Evolutionary conservation across 1,140 invertebrate species (phyloP).

Genomic region (Trichoplusia ni): DNA sequence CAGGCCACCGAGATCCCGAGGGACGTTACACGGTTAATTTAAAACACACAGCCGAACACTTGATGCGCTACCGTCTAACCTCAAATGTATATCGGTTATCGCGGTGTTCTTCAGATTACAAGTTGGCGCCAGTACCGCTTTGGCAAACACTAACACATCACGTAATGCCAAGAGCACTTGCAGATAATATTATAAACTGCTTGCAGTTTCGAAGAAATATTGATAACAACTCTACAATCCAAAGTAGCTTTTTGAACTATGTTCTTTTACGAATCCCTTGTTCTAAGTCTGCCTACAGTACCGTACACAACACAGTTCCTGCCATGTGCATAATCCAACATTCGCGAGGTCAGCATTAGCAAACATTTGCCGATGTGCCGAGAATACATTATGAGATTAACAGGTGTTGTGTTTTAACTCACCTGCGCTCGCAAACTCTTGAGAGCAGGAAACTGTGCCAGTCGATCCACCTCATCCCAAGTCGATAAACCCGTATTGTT

Average conservation of each 20-base stretch:
- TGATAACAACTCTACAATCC: no score
- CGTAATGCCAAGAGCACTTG: constrained; percentile 17
- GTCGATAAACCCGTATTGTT: constrained; percentile 90
- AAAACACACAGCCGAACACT: constrained; percentile 16
- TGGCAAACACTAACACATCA: constrained; percentile 14
- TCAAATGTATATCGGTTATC: constrained; percentile 22
- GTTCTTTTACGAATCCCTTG: constrained; percentile 7
- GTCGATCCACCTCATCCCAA: constrained; percentile 93
- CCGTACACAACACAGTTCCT: constrained; percentile 17
- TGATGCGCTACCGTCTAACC: constrained; percentile 2
- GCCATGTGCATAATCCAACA: constrained; percentile 29
- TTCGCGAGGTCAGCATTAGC: constrained; percentile 30
- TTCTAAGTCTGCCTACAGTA: constrained; percentile 16
- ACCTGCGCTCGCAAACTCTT: constrained; percentile 91
- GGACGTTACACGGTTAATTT: constrained; percentile 48
- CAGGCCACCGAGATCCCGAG: constrained; percentile 52
- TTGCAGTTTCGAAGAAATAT: neutral
- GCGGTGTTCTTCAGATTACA: neutral
- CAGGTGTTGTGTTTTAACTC: constrained; percentile 46
- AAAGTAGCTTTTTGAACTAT: no score
- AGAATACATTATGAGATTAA: constrained; percentile 13
- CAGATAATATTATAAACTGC: constrained; percentile 5
- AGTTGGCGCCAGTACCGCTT: constrained; percentile 11
- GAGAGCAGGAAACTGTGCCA: constrained; percentile 91
- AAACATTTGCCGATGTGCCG: constrained; percentile 18